Base-by-base conservation (phyloP, 2,797 vertebrate species). In the Falco biarmicus region DNA sequence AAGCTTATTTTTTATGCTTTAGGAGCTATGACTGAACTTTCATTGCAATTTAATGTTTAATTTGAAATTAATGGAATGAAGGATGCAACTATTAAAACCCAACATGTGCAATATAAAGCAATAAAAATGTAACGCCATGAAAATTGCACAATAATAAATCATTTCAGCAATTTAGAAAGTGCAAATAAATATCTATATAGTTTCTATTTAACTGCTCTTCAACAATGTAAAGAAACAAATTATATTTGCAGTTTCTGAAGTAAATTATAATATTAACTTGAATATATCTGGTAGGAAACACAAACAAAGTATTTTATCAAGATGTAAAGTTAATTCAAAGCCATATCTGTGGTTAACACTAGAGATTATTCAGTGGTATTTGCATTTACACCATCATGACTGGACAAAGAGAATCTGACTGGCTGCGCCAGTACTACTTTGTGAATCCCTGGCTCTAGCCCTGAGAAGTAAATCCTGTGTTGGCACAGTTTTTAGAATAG, bases 51-150 rank as follows among this genome's bases (percentile, higher is more conserved):
- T 96, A 97, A 95, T 96, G 95, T 94, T 97, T 97, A 96, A 90
- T 97, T 95, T 94, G 89, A 97, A 98, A 97, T 96, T 97, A 98
- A 98, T 96, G 95, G 94, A 97, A 98, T 96, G 93, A 97, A 93
- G 94, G 93, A 96, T 95, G 80, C 85, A 94, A 88, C 63, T 84
- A 90, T 97, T 96, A 97, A 97, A 97, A 93, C 26, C 64, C 95
- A 96, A 93, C 77, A 69, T 50, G 84, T 91, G 84, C 76, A 79
- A 14, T 48, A 84, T 75, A 89, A 90, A 93, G 95, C 89, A 97
- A 96, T 98, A 97, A 97, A 98, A 96, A 96, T n/a, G 71, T 95
- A 97, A 95, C 68, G 34, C 57, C 56, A 57, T 69, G 61, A 95
- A 97, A 93, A 84, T 18, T 60, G 90, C 81, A 77, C 53, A 70